Percentiles rank a stretch among this genome's conserved stretches.
These are phyloP conservation scores for Cydia strobilella DNA, from an alignment of 1,140 invertebrate species.

Conservation along the genomic window DNA sequence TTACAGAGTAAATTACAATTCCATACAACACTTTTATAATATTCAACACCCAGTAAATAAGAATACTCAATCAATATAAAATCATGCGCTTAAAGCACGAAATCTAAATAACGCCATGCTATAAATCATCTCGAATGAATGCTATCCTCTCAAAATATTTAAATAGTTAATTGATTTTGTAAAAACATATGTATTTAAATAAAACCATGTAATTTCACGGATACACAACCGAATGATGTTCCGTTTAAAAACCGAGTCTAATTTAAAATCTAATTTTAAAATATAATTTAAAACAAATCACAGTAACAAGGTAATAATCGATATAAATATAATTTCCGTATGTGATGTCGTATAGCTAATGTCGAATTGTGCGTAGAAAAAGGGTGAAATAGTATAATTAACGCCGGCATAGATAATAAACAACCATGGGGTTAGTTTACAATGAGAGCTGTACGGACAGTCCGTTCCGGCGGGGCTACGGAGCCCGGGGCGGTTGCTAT, in stretches of 20 bases:
- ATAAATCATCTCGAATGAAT: slow-evolving; percentile 60
- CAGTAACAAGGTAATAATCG: slow-evolving; percentile 75
- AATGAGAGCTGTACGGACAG: neutral
- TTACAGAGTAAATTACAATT: slow-evolving; percentile 66
- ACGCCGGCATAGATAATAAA: neutral
- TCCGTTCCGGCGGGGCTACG: neutral
- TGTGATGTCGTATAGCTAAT: slow-evolving; percentile 54
- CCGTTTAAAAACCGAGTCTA: slow-evolving; percentile 22
- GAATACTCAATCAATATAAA: slow-evolving; percentile 70
- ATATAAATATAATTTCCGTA: slow-evolving; percentile 49
- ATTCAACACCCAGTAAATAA: slow-evolving; percentile 68
- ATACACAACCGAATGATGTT: slow-evolving; percentile 41
- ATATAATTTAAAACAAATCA: slow-evolving; percentile 75
- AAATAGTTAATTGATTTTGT: slow-evolving; percentile 54
- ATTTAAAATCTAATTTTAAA: slow-evolving; percentile 37
- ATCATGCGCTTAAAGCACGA: slow-evolving; percentile 76
- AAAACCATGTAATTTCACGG: slow-evolving; percentile 50
- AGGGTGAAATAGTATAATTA: neutral
- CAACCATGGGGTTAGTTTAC: neutral
- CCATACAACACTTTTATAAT: slow-evolving; percentile 67
- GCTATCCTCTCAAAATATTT: slow-evolving; percentile 51
- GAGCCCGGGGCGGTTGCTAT: neutral
- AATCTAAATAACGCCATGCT: slow-evolving; percentile 67
- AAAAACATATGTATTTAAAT: slow-evolving; percentile 52
- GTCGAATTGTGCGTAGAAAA: slow-evolving; percentile 50